Evolutionary conservation across 2,888 invertebrate species (phyloP).

Genomic region (Cheilosia grossa): DNA sequence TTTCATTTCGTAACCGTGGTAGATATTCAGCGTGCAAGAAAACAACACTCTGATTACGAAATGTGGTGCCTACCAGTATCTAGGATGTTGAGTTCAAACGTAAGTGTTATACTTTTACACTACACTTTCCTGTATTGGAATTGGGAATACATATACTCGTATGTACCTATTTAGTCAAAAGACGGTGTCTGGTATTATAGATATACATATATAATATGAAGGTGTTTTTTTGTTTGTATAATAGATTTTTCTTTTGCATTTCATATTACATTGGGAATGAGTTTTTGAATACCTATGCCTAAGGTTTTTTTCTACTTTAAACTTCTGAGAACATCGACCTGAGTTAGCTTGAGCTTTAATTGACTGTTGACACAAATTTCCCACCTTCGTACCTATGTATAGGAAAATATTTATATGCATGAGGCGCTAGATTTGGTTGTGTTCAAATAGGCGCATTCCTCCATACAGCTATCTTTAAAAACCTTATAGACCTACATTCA

Average conservation of each 20-base stretch:
- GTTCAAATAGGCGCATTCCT: too few species aligned
- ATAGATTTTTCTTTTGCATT: background rate
- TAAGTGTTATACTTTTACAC: conserved; percentile 56
- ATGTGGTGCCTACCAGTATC: background rate
- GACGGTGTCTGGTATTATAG: background rate
- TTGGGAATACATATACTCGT: background rate
- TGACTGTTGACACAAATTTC: conserved; percentile 37
- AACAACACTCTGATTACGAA: conserved; percentile 38
- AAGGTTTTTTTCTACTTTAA: background rate
- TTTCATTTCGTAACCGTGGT: conserved; percentile 47
- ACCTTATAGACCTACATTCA: too few species aligned
- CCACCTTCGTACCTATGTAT: background rate
- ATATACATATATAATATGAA: background rate
- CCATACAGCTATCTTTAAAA: too few species aligned
- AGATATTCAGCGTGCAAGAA: conserved; percentile 32
- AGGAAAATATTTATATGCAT: too few species aligned
- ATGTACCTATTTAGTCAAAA: conserved; percentile 16
- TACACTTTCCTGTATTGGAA: conserved; percentile 17
- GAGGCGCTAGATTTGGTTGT: too few species aligned
- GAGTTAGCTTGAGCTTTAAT: conserved; percentile 22
- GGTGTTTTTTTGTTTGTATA: background rate
- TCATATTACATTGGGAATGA: background rate
- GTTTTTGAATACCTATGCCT: conserved; percentile 21
- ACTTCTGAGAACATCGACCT: conserved; percentile 37
- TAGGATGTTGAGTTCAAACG: conserved; percentile 23